phyloP scores from a whole-genome alignment of 2,113 vertebrate genomes.

The Clinocottus analis region DNA sequence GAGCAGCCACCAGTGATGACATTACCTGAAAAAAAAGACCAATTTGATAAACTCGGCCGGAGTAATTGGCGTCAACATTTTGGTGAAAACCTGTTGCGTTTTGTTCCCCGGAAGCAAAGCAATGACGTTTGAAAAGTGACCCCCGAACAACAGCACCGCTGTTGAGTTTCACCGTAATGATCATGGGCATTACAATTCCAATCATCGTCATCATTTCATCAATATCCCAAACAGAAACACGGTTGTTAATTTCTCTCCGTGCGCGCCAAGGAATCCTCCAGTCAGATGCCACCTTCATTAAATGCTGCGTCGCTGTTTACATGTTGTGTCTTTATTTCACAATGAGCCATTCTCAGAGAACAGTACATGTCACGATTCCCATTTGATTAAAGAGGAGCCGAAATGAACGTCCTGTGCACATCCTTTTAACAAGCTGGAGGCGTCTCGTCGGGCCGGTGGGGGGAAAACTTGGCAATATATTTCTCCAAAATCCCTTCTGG shows the following conservation, averaged over 20 bases:
- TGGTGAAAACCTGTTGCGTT: too few species aligned
- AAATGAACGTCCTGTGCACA: slow-evolving; percentile 49
- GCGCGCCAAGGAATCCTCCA: background rate
- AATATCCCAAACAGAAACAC: slow-evolving; percentile 6
- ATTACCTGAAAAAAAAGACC: background rate
- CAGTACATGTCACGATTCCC: slow-evolving; percentile 54
- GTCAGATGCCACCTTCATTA: slow-evolving; percentile 34
- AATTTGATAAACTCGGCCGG: background rate
- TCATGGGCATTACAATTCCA: background rate
- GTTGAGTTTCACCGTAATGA: background rate
- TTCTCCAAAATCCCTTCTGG: slow-evolving; percentile 79
- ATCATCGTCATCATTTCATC: background rate
- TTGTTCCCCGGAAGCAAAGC: background rate
- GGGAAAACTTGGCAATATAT: slow-evolving; percentile 65
- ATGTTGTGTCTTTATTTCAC: slow-evolving; percentile 53
- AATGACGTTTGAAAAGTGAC: background rate
- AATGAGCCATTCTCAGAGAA: slow-evolving; percentile 48
- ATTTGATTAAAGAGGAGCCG: slow-evolving; percentile 69
- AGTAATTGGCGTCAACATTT: background rate
- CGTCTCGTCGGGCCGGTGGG: background rate
- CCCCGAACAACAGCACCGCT: background rate
- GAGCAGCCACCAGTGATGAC: background rate
- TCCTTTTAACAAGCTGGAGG: slow-evolving; percentile 57
- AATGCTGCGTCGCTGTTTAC: slow-evolving; percentile 60
- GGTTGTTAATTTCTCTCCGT: background rate